Percentiles rank a stretch among this genome's conserved stretches.
These are phyloP conservation scores for Merops nubicus DNA, from an alignment of 2,113 vertebrate species.

Conservation along the genomic window DNA sequence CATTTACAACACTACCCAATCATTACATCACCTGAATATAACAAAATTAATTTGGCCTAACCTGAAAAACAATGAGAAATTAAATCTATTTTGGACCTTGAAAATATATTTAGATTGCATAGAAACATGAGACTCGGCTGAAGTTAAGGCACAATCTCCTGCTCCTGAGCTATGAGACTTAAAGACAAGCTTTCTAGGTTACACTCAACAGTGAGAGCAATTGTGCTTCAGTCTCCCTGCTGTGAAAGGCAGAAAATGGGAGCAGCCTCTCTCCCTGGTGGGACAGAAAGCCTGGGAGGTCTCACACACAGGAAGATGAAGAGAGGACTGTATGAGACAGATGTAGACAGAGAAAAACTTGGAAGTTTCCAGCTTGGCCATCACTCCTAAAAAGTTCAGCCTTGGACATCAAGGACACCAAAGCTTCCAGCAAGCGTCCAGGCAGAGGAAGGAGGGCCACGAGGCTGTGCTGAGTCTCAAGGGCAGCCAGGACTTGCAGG, in stretches of 20 bases:
- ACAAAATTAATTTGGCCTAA: neutral
- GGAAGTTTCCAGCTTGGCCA: neutral
- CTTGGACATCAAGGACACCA: neutral
- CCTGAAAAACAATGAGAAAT: neutral
- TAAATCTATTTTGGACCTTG: neutral
- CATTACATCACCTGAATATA: neutral
- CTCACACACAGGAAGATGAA: neutral
- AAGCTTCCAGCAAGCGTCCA: neutral
- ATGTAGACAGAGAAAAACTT: neutral
- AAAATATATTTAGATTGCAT: neutral
- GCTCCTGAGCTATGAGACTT: neutral
- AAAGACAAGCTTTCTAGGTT: neutral
- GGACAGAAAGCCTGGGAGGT: neutral
- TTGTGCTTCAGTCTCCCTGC: neutral
- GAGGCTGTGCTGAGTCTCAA: neutral
- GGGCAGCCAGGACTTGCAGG: neutral
- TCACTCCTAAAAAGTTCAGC: neutral
- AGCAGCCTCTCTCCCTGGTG: neutral
- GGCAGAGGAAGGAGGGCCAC: neutral
- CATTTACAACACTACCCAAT: neutral
- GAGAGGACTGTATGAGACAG: neutral
- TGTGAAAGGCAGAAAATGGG: neutral
- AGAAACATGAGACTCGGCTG: neutral
- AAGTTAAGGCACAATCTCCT: neutral
- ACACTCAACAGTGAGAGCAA: neutral